Conservation (phyloP, 1,140 invertebrate genomes). For the Amphibalanus amphitrite region DNA sequence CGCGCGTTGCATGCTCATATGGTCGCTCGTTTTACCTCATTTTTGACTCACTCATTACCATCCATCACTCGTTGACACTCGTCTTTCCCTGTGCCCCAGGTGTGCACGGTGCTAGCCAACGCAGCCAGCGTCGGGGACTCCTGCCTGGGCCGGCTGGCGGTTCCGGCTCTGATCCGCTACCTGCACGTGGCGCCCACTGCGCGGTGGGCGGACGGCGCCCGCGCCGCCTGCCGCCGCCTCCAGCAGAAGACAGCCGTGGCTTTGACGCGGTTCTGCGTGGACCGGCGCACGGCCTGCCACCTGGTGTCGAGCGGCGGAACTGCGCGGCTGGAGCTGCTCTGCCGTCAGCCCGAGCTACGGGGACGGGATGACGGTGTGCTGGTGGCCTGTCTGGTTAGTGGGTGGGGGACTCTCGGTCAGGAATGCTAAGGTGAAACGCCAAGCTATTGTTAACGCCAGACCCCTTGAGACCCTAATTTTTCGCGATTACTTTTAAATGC, state of each 20-base stretch:
- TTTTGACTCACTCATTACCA: no score
- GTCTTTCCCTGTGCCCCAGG: no score
- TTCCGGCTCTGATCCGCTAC: constrained; percentile 55
- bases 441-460: no score
- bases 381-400: background rate
- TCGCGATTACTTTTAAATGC: no score
- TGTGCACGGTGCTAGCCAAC: constrained; percentile 55
- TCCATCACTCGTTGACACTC: no score
- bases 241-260: constrained; percentile 67
- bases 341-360: background rate
- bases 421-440: no score
- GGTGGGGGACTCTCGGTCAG: no score
- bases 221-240: constrained; percentile 47
- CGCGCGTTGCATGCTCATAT: no score
- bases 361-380: constrained; percentile 3
- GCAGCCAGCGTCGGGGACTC: constrained; percentile 46
- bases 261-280: constrained; percentile 41
- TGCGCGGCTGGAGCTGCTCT: constrained; percentile 3
- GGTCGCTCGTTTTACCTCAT: no score
- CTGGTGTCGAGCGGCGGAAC: background rate
- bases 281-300: constrained; percentile 3
- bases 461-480: no score
- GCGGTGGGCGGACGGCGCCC: constrained; percentile 30
- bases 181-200: constrained; percentile 41
- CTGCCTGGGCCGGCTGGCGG: constrained; percentile 35